These are phyloP conservation scores for Drosophila stalkeri DNA, from an alignment of 2,888 invertebrate genomes.

Conservation along the genomic window DNA sequence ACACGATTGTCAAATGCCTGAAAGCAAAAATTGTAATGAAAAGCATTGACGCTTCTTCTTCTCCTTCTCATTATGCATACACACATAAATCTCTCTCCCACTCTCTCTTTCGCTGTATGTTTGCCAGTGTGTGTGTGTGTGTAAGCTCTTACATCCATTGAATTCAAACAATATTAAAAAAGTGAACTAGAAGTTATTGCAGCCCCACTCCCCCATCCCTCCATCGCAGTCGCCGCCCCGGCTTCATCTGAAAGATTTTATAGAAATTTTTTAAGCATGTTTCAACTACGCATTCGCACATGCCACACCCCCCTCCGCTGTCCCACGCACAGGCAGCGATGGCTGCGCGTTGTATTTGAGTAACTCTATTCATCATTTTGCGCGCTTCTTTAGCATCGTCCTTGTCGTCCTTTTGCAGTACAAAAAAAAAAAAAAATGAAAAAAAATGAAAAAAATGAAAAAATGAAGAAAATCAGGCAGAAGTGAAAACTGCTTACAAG, in stretches of 20 bases:
- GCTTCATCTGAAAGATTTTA: slow-evolving; percentile 53
- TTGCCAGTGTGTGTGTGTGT: neutral
- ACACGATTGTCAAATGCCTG: slow-evolving; percentile 63
- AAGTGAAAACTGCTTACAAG: slow-evolving; percentile 82
- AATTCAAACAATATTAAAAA: slow-evolving; percentile 78
- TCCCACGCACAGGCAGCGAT: slow-evolving; percentile 6
- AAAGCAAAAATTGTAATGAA: slow-evolving; percentile 70
- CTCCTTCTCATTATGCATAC: slow-evolving; percentile 14
- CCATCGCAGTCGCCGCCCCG: neutral
- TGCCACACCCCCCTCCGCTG: neutral
- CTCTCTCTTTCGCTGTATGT: neutral
- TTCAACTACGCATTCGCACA: slow-evolving; percentile 71
- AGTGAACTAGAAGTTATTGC: slow-evolving; percentile 78
- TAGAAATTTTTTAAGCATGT: slow-evolving; percentile 79
- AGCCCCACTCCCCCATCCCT: slow-evolving; percentile 2
- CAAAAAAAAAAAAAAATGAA: slow-evolving; percentile 8
- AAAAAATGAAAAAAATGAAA: slow-evolving; percentile 10
- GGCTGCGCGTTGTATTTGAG: slow-evolving; percentile 63
- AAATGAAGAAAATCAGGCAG: slow-evolving; percentile 51
- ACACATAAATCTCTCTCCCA: neutral
- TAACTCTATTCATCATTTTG: slow-evolving; percentile 81
- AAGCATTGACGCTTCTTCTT: slow-evolving; percentile 44
- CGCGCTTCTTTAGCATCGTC: slow-evolving; percentile 55
- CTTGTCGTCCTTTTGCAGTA: slow-evolving; percentile 10
- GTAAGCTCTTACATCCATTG: slow-evolving; percentile 29